Conservation (phyloP, 2,888 invertebrate genomes). For the Mycogona germanica region DNA sequence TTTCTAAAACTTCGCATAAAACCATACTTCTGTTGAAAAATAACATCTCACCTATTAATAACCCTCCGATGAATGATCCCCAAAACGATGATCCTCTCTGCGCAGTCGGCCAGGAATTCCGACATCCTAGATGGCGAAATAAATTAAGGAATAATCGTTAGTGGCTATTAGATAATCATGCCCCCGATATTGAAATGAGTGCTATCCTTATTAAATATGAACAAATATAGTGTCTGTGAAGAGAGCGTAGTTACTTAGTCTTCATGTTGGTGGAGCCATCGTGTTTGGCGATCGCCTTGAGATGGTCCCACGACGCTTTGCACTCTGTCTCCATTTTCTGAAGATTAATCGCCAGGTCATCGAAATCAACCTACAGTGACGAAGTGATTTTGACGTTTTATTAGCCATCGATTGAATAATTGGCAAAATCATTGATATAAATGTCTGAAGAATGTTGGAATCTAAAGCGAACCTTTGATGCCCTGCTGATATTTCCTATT, state of each 20-base stretch:
- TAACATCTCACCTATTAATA: slow-evolving; percentile 55
- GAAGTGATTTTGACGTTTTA: neutral
- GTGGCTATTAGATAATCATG: neutral
- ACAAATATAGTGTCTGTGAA: neutral
- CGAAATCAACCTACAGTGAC: slow-evolving; percentile 72
- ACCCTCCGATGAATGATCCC: slow-evolving; percentile 84
- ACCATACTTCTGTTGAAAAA: neutral
- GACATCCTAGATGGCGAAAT: slow-evolving; percentile 48
- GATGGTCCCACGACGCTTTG: slow-evolving; percentile 92
- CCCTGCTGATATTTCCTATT: slow-evolving; percentile 39
- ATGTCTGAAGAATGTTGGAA: neutral
- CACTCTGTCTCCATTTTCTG: slow-evolving; percentile 86
- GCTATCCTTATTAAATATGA: no score
- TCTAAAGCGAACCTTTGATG: slow-evolving; percentile 45
- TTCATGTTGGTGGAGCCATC: slow-evolving; percentile 73
- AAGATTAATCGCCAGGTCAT: slow-evolving; percentile 74
- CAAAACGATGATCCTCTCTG: slow-evolving; percentile 89
- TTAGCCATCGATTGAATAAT: neutral
- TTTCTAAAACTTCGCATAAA: no score
- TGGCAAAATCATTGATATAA: neutral
- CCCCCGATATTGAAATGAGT: no score
- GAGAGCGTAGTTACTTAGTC: slow-evolving; percentile 22
- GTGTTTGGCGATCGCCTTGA: slow-evolving; percentile 89
- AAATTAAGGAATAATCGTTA: neutral
- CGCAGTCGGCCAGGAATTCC: slow-evolving; percentile 92